phyloP scores from a whole-genome alignment of 2,113 vertebrate species.

The Leptobrachium ailaonicum region DNA sequence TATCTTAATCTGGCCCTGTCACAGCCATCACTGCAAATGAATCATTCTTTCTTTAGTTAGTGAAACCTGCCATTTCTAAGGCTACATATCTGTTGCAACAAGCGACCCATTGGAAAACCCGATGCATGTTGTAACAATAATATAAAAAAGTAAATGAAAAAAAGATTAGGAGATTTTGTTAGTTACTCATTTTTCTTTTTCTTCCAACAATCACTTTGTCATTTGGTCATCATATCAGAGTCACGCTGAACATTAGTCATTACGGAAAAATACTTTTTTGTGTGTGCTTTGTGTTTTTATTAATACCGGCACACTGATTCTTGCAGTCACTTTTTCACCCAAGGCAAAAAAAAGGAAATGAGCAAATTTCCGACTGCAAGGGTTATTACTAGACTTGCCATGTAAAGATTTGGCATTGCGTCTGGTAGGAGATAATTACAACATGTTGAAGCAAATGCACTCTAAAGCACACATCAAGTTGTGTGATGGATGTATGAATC shows the following conservation, averaged over 20 bases:
- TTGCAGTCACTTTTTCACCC: constrained; percentile 20
- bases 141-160: background rate
- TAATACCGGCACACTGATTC: constrained; percentile 18
- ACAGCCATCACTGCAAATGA: too few relatives aligned
- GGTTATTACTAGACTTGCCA: constrained; percentile 12
- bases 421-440: constrained; percentile 23
- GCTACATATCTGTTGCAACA: too few relatives aligned
- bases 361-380: constrained; percentile 11
- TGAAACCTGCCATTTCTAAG: too few relatives aligned
- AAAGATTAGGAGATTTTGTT: background rate
- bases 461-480: background rate
- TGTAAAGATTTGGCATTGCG: constrained; percentile 25
- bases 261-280: constrained; percentile 36
- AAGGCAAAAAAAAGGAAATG: constrained; percentile 15
- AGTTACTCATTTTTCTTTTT: background rate
- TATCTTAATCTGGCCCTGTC: too few relatives aligned
- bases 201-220: constrained; percentile 13
- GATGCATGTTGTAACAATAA: too few relatives aligned
- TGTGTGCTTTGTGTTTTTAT: constrained; percentile 1
- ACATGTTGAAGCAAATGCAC: constrained; percentile 32
- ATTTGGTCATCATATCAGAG: constrained; percentile 11
- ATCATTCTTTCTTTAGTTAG: too few relatives aligned
- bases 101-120: too few relatives aligned
- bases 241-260: constrained; percentile 24
- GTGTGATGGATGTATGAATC: too few relatives aligned